Evolutionary conservation across 2,888 invertebrate species (phyloP).

Genomic region (Entomobrya proxima): DNA sequence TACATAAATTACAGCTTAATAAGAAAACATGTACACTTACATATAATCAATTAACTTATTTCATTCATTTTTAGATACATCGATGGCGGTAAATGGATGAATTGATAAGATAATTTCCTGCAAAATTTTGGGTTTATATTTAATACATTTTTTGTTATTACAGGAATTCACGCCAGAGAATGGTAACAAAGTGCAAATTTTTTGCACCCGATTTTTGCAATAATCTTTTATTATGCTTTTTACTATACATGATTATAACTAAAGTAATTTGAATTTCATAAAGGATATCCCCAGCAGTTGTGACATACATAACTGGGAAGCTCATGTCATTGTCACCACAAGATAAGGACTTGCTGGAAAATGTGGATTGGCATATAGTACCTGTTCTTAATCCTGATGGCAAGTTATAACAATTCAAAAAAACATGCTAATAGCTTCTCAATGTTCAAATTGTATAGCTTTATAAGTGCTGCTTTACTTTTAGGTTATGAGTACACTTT

Average conservation of each 20-base stretch:
- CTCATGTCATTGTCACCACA: slow-evolving; percentile 79
- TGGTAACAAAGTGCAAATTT: slow-evolving; percentile 27
- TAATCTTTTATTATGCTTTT: background rate
- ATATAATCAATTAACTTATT: background rate
- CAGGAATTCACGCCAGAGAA: slow-evolving; percentile 77
- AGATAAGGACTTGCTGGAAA: slow-evolving; percentile 79
- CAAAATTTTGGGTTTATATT: background rate
- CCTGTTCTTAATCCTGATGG: slow-evolving; percentile 67
- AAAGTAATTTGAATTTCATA: slow-evolving; percentile 77
- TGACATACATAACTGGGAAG: slow-evolving; percentile 78
- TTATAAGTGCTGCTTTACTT: slow-evolving; percentile 78
- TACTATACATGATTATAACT: background rate
- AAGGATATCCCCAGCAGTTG: slow-evolving; percentile 77
- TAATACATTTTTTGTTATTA: background rate
- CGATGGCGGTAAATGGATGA: slow-evolving; percentile 78
- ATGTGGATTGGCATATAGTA: slow-evolving; percentile 80
- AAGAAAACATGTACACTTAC: background rate
- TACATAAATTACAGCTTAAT: background rate
- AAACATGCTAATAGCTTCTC: no score
- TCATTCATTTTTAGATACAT: slow-evolving; percentile 74
- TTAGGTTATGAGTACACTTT: slow-evolving; percentile 81
- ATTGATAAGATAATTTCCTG: background rate
- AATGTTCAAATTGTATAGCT: background rate
- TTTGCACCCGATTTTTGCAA: background rate
- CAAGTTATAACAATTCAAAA: background rate